A percentile compares a stretch with the other conserved stretches of the same genome.
Conservation (phyloP, 2,888 invertebrate genomes). For the Chymomyza procnemis region DNA sequence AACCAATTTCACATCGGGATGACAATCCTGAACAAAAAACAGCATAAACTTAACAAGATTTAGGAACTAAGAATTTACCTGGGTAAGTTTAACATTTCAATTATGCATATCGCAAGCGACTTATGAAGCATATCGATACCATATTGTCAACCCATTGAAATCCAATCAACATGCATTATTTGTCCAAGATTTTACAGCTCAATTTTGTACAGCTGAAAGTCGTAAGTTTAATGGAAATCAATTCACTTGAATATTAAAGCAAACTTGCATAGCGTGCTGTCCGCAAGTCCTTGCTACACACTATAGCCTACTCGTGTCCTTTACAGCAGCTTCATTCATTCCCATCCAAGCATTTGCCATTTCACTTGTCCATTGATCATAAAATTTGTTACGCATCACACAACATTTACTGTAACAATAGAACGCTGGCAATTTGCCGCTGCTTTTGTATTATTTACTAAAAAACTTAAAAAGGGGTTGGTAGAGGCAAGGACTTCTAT, state of each 20-base stretch:
- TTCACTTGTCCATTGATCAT: constrained; percentile 53
- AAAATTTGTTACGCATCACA: constrained; percentile 46
- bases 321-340: constrained; percentile 8
- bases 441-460: constrained; percentile 63
- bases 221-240: constrained; percentile 53
- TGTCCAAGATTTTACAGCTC: neutral
- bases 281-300: constrained; percentile 9
- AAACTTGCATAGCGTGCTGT: constrained; percentile 20
- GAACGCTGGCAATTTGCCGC: constrained; percentile 58
- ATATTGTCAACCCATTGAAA: neutral
- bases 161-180: neutral
- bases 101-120: neutral
- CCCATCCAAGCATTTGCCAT: neutral
- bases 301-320: neutral
- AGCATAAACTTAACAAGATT: too few species aligned
- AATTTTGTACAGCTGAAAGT: neutral
- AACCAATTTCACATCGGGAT: too few species aligned
- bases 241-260: constrained; percentile 44
- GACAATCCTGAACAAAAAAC: too few species aligned
- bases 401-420: constrained; percentile 48
- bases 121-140: neutral
- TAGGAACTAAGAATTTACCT: too few species aligned
- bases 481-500: neutral
- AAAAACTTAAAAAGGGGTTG: constrained; percentile 59
- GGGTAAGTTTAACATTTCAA: neutral